Conservation (phyloP, 2,113 vertebrate genomes). For the Cryptotis parvus region DNA sequence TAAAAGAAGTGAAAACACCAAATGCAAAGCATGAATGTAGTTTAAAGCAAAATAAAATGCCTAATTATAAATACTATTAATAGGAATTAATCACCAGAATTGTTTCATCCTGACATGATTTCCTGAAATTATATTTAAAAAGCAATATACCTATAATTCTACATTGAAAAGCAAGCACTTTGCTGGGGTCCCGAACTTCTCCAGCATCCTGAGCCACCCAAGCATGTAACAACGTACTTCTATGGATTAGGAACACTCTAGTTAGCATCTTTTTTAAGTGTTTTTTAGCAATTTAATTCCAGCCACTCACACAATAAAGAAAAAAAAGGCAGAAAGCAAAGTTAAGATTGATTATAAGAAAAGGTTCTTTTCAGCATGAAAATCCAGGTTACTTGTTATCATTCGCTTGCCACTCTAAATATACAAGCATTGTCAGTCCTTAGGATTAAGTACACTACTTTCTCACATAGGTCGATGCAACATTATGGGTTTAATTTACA, state of each 20-base stretch:
- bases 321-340: conserved; percentile 82
- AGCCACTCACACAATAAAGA: conserved; percentile 80
- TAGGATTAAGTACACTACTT: conserved; percentile 70
- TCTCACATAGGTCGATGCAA: conserved; percentile 76
- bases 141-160: background rate
- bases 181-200: background rate
- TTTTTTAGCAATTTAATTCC: conserved; percentile 81
- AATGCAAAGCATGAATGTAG: conserved; percentile 29
- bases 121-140: background rate
- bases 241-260: conserved; percentile 81
- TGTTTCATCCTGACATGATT: background rate
- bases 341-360: conserved; percentile 82
- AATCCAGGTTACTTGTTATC: conserved; percentile 84
- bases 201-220: conserved; percentile 57
- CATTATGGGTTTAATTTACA: conserved; percentile 79
- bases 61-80: conserved; percentile 23
- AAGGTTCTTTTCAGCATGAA: conserved; percentile 83
- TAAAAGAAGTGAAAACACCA: conserved; percentile 11
- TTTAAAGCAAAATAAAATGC: conserved; percentile 27
- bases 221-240: conserved; percentile 67
- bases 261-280: conserved; percentile 78
- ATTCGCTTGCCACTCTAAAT: conserved; percentile 83
- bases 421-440: conserved; percentile 79
- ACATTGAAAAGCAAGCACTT: conserved; percentile 21
- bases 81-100: background rate